Conservation (phyloP, 2,797 vertebrate genomes). For the Pteronotus mesoamericanus region DNA sequence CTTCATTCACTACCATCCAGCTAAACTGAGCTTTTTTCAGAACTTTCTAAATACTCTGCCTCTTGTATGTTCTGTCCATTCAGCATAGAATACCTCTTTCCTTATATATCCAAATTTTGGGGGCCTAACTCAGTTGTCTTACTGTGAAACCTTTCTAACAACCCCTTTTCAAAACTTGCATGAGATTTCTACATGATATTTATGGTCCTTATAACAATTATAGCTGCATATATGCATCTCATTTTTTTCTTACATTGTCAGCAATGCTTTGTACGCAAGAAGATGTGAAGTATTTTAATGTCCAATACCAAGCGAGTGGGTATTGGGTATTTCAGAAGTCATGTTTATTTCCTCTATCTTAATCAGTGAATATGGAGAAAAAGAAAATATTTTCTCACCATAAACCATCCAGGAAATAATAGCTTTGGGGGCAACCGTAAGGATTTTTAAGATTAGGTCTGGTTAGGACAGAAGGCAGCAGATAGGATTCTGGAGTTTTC, state of each 20-base stretch:
- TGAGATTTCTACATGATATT: background rate
- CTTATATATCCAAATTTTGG: background rate
- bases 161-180: background rate
- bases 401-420: background rate
- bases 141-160: background rate
- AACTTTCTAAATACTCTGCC: background rate
- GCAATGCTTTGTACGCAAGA: background rate
- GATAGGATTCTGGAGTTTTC: background rate
- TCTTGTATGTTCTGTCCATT: background rate
- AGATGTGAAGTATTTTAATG: conserved; percentile 26
- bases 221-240: background rate
- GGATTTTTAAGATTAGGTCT: conserved; percentile 7
- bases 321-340: conserved; percentile 13
- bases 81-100: background rate
- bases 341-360: conserved; percentile 37
- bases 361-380: background rate
- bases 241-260: background rate
- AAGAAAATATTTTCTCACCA: background rate
- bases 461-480: background rate
- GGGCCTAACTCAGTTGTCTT: background rate
- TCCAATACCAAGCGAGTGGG: background rate
- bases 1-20: background rate
- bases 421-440: background rate
- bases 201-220: background rate
- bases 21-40: background rate